These are phyloP conservation scores for Tipula confusa DNA, from an alignment of 2,888 invertebrate genomes.

Conservation along the genomic window DNA sequence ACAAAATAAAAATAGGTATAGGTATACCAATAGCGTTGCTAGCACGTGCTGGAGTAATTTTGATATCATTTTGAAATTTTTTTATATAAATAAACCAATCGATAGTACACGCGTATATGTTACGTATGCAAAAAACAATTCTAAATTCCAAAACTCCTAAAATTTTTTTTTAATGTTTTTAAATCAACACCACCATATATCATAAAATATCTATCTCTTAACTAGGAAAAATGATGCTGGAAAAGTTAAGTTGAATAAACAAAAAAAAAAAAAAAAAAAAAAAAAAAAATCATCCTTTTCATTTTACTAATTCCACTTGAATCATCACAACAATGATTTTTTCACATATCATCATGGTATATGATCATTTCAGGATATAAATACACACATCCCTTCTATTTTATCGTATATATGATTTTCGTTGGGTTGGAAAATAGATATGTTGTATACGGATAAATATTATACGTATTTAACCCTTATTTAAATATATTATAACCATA, in stretches of 20 bases:
- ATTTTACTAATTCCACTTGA: not conserved
- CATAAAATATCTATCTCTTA: not conserved
- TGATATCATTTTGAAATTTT: not conserved
- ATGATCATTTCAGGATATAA: slow-evolving; percentile 5
- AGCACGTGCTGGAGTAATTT: not conserved
- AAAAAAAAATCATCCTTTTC: not conserved
- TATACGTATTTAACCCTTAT: not conserved
- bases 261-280: not conserved
- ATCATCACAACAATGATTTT: slow-evolving; percentile 12
- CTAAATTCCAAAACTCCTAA: not conserved
- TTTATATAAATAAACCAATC: not conserved
- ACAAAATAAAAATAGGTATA: not conserved
- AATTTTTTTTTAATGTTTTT: not conserved
- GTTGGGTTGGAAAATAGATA: not conserved
- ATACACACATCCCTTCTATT: not conserved
- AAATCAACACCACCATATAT: slow-evolving; percentile 1
- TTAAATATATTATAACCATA: slow-evolving; percentile 4
- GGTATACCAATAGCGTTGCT: not conserved
- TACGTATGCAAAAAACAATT: not conserved
- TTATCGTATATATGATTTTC: not conserved
- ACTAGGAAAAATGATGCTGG: not conserved
- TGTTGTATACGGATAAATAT: not conserved
- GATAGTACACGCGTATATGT: not conserved
- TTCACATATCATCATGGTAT: not conserved
- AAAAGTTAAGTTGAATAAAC: not conserved